phyloP scores from a whole-genome alignment of 23 tunicate genomes.

The Trididemnum clinides region DNA sequence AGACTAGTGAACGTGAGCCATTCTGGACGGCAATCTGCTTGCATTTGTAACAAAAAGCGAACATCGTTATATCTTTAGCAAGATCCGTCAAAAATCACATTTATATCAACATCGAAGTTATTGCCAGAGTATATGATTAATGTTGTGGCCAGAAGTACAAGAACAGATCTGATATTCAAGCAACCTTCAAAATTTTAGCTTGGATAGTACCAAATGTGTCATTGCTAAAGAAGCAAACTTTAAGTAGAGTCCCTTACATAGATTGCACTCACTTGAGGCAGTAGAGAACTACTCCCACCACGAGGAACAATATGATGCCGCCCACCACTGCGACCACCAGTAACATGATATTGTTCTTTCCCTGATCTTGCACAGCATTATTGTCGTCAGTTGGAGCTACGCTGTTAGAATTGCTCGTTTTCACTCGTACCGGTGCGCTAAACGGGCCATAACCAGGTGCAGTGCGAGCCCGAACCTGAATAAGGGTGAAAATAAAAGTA shows the following conservation, averaged over 20 bases:
- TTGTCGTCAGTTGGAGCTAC: not conserved
- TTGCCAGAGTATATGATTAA: too few relatives aligned
- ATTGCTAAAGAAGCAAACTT: not conserved
- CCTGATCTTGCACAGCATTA: not conserved
- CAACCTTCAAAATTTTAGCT: too few relatives aligned
- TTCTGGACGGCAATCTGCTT: too few relatives aligned
- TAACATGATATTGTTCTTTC: slow-evolving; percentile 23
- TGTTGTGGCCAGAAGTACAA: slow-evolving; percentile 50
- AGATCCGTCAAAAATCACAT: too few relatives aligned
- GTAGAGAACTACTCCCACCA: slow-evolving; percentile 43
- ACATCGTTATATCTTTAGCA: too few relatives aligned
- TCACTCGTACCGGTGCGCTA: slow-evolving; percentile 40
- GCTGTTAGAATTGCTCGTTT: slow-evolving; percentile 6
- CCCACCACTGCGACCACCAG: slow-evolving; percentile 58
- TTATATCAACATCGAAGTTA: too few relatives aligned
- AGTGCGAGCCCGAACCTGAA: slow-evolving; percentile 90
- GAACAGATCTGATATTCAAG: not conserved
- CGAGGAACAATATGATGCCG: slow-evolving; percentile 31
- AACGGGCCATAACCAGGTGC: slow-evolving; percentile 83
- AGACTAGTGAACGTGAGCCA: too few relatives aligned
- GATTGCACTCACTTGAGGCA: not conserved
- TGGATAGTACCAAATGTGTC: too few relatives aligned
- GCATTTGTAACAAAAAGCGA: too few relatives aligned
- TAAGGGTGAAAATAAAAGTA: not conserved
- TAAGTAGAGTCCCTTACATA: not conserved